These are phyloP conservation scores for Callionymus lyra DNA, from an alignment of 2,113 vertebrate species.

Conservation along the genomic window DNA sequence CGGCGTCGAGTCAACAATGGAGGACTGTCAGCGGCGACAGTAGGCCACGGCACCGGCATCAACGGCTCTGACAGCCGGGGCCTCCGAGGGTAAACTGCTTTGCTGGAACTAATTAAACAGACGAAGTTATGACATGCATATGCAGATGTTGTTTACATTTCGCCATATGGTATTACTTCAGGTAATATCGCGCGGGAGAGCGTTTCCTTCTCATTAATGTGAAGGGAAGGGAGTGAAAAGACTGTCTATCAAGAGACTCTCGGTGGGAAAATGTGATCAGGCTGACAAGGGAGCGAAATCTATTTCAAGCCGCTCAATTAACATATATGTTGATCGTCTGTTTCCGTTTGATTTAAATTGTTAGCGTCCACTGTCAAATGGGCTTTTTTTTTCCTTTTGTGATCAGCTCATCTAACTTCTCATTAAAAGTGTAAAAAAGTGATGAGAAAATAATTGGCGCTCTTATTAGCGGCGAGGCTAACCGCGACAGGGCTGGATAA, in stretches of 20 bases:
- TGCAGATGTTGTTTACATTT: slow-evolving; percentile 99
- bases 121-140: slow-evolving; percentile 99
- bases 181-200: slow-evolving; percentile 91
- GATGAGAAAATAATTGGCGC: slow-evolving; percentile 15
- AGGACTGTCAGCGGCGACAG: slow-evolving; percentile 84
- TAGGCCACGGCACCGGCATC: slow-evolving; percentile 81
- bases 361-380: slow-evolving; percentile 4
- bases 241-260: slow-evolving; percentile 60
- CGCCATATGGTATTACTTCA: slow-evolving; percentile 99
- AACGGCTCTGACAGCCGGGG: slow-evolving; percentile 85
- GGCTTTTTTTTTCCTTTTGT: slow-evolving; percentile 7
- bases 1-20: slow-evolving; percentile 80
- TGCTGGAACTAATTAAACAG: slow-evolving; percentile 99
- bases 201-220: slow-evolving; percentile 81
- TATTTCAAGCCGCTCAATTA: slow-evolving; percentile 58
- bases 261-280: slow-evolving; percentile 45
- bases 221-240: slow-evolving; percentile 64
- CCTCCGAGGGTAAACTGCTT: slow-evolving; percentile 98
- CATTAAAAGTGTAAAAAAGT: slow-evolving; percentile 19
- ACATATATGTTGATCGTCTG: slow-evolving; percentile 46
- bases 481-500: slow-evolving; percentile 2
- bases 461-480: slow-evolving; percentile 11
- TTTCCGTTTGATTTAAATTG: slow-evolving; percentile 41
- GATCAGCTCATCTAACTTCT: slow-evolving; percentile 7
- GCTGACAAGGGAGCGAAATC: slow-evolving; percentile 35